Percentiles rank a stretch among this genome's conserved stretches.
phyloP scores from a whole-genome alignment of 2,888 invertebrate species.

The Clostera curtula region DNA sequence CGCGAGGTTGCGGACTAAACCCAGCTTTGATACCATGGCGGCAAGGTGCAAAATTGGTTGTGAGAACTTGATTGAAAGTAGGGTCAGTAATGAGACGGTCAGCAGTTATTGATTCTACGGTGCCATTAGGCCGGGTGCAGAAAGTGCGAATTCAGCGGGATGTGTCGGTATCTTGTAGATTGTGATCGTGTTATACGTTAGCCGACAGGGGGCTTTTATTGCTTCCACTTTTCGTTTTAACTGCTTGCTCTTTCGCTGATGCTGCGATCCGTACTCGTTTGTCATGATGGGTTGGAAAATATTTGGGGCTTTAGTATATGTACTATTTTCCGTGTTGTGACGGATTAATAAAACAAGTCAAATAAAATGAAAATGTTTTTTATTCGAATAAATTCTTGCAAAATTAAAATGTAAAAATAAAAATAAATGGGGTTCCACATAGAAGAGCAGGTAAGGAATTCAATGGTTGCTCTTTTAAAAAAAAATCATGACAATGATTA shows the following conservation, averaged over 20 bases:
- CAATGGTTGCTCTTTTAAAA: no score
- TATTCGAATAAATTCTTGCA: no score
- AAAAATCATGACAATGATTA: no score
- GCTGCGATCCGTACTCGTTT: slow-evolving; percentile 15
- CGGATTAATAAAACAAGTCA: no score
- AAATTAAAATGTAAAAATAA: no score
- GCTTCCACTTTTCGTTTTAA: slow-evolving; percentile 21
- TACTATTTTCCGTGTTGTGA: no score
- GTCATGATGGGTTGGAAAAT: slow-evolving; percentile 4
- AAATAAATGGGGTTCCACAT: no score
- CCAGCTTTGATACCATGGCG: slow-evolving; percentile 12
- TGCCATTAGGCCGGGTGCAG: slow-evolving; percentile 39
- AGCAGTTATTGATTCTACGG: slow-evolving; percentile 70
- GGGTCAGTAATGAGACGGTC: slow-evolving; percentile 66
- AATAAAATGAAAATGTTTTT: no score
- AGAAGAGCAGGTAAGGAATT: no score
- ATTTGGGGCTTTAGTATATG: no score
- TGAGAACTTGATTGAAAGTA: slow-evolving; percentile 50
- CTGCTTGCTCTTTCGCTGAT: slow-evolving; percentile 13
- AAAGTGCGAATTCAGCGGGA: slow-evolving; percentile 34
- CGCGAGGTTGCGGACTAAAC: slow-evolving; percentile 11
- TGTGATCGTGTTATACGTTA: slow-evolving; percentile 22
- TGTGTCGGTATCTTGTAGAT: slow-evolving; percentile 18
- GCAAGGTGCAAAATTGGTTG: slow-evolving; percentile 26
- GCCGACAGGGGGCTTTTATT: slow-evolving; percentile 19